Evolutionary conservation across 2,888 invertebrate species (phyloP), one percentile per base, ranked within the genome.

Genomic region (Allolobophora icterica): DNA sequence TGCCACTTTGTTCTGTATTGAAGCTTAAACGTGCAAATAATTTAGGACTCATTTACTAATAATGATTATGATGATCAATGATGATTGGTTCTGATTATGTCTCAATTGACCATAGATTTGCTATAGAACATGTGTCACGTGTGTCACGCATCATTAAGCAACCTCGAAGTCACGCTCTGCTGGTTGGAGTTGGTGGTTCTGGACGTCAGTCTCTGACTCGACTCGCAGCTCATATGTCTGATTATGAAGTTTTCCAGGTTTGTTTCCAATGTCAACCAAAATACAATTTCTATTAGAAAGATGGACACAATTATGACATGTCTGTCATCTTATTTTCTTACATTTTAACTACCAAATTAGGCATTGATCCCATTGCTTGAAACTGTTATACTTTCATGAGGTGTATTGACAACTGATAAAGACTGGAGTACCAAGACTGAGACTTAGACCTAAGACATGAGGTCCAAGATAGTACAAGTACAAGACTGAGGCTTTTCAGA

Each of bases 111-210:
- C 89, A 5, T 95, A 97, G 97, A 97, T 97, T 96, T 94, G 96
- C 96, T 89, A 95, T 96, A 92, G 95, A 96, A 93, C 96, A 96
- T 93, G 95, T 96, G 38, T 96, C 95, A n/a, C 94, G 95, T 91
- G 95, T 96, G 92, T 95, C 95, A 94, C 97, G 98, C 93, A 97
- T 99, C 94, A 96, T 99, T 94, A 97, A 98, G 94, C 98, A 98
- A 96, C 98, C 98, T 19, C 96, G 98, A 93, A 98, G 98, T 94
- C 98, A 99, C 96, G 98, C 97, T 84, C 96, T 98, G 92, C 96
- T 98, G 89, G 97, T 98, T 21, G 99, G 99, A 11, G 97, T 98
- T 52, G 98, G 98, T 34, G 99, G 99, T 91, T 98, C 98, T 8
- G 98, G 99, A 17, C 96, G 98, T 89, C 98, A 98, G 96, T 98